Evolutionary conservation across 2,113 vertebrate species (phyloP), one percentile per base, ranked within the genome.

Genomic region (Bubalus kerabau): DNA sequence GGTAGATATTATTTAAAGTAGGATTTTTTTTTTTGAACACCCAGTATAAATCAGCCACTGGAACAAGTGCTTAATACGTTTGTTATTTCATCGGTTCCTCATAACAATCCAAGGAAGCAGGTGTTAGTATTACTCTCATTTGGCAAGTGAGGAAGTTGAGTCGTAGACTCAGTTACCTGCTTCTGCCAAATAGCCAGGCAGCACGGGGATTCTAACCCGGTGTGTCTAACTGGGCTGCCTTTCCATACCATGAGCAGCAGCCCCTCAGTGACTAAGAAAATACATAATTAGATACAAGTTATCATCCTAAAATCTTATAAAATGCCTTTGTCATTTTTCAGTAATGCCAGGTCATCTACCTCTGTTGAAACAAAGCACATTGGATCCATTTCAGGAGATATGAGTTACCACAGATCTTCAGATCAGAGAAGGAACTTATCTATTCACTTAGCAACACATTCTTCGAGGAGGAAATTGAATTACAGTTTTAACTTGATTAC

Each of bases 381-480:
- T 92, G 86, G 67, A 74, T 52, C 82, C 71, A 8, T 88, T 98
- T 98, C 16, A 0, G 62, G 92, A 96, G 90, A 76, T 50, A n/a
- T 0, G 89, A 80, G 59, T 95, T 96, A 85, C 91, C 97, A 94
- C 83, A 96, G 97, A 86, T 74, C 96, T 94, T 96, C 87, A 97
- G 96, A 95, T 95, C 92, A 97, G 98, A 98, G 92, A 92, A 97
- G 74, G 50, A 78, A 84, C 0, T 1, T 64, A 91, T 94, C 62
- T 64, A 96, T 95, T 97, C 96, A 81, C 89, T 97, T 88, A 94
- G 93, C n/a, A 84, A 93, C 94, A 88, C 76, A 95, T 87, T 90
- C 96, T 98, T 97, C 87, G 97, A 97, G 95, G n/a, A 98, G 95
- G 96, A 98, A 97, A 97, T 92, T 30, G 84, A 94, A 94, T 95